Base-by-base conservation (phyloP, 2,888 invertebrate species). In the Melipona bicolor region DNA sequence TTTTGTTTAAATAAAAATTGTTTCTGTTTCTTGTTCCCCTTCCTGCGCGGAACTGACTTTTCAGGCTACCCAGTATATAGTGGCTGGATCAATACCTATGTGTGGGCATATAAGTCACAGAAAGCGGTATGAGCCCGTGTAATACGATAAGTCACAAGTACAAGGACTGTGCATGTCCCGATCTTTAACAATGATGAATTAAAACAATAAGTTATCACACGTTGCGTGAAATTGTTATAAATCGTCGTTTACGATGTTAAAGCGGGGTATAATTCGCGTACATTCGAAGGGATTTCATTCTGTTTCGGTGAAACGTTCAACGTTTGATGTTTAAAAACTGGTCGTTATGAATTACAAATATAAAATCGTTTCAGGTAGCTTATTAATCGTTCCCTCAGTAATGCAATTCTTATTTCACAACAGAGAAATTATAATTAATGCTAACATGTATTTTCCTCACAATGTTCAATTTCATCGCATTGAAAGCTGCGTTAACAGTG, bases 71-170 rank as follows among this genome's bases (percentile, higher is more conserved):
- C 72, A 17, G 64, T 77, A 27, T 56, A n/a, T 32, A 27, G 50
- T 50, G 43, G 64, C 19, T 71, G 71, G 71, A 77, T 77, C 77
- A 64, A 77, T 77, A 71, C 70, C 36, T 77, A 77, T 72, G 27
- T 77, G 77, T 64, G 52, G 62, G 54, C 62, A 56, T 64, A 77
- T 64, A 77, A 77, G 71, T 71, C 54, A 65, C 27, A 71, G 71
- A 71, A 77, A 77, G 71, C 49, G 54, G 71, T 49, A 77, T 64
- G 62, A 71, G 54, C 54, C 64, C 71, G 27, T 52, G 77, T 71
- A 27, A 64, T 54, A 43, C 43, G 77, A 77, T 71, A 77, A 77
- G 77, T 43, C n/a, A 13, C 27, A 56, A 49, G 54, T 52, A 43
- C 52, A 52, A 9, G 5, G 43, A 49, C 72, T 27, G 56, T 56